Base-by-base conservation (phyloP, 2,888 invertebrate genomes). In the Zygogramma bicolorata region DNA sequence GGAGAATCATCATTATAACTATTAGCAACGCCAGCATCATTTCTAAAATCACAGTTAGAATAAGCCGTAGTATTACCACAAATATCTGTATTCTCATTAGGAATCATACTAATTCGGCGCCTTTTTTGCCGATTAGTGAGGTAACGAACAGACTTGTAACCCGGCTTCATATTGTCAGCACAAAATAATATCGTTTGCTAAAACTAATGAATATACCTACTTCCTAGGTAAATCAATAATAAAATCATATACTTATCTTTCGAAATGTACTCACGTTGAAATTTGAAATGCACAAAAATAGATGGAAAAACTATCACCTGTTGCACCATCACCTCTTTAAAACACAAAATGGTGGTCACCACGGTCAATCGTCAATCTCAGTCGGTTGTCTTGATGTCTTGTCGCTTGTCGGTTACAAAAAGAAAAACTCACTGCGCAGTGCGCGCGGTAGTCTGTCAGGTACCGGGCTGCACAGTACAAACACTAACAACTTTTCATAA, bases 91-190 rank as follows among this genome's bases (percentile, higher is more conserved):
- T 34, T 34, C 34, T 34, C 57, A 27, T 8, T 58, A 15, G 15
- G 8, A 10, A 1, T 27, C n/a, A 58, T 18, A 27, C 22, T 1
- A 8, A 58, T 58, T 58, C 27, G 57, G 57, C 57, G 57, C 57
- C 57, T 58, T 58, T 58, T 58, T 58, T 58, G 57, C 13, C 57
- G 25, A 10, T 58, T 58, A 27, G 10, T 58, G 10, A 58, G 27
- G 57, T 58, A 27, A 27, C 57, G 25, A 13, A 58, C 57, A 58
- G 57, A 27, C 57, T 58, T 58, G 18, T 58, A 58, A 27, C 57
- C 57, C 13, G 57, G 25, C 53, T 53, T 20, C 53, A 46, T 18
- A n/a, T 18, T 46, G 18, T 46, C 46, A 46, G 6, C 46, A 18
- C 18, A 46, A 46, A 46, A 18, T 6, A 20, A 46, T 46, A 18